Base-by-base conservation (phyloP, 2,888 invertebrate genomes). In the Encarsia formosa region DNA sequence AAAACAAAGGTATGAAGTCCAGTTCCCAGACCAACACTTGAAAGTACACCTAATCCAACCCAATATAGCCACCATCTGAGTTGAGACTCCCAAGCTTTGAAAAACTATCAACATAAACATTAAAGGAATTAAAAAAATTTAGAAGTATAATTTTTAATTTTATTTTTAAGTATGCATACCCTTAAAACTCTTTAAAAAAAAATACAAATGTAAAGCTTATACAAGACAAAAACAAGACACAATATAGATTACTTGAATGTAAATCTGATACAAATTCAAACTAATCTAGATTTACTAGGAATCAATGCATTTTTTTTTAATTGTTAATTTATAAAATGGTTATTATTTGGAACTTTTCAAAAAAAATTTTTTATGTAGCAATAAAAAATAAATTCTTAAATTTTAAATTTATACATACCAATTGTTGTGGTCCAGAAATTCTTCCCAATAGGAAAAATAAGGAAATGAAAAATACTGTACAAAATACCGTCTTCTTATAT, bases 1-100 rank as follows among this genome's bases (percentile, higher is more conserved):
- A 99, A 80, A 45, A 99, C 82, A 80, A 99, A 99, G 54, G 99
- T 99, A 76, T 99, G 99, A 48, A 99, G 82, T 1, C 99, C 99
- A 0, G 98, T 97, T 34, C 99, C 99, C 46, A 99, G 81, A 0
- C 99, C 99, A 49, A 99, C 95, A 0, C 97, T 97, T 34, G 97
- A 98, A 61, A 98, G 82, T 32, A 99, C 88, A 15, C 99, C 99
- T 41, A 97, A 81, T 11, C 90, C 86, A 57, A 94, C 80, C 96
- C 96, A 97, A 78, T 93, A 94, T 13, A 85, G 77, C 79, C 86
- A 89, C 89, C 90, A 90, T 43, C 84, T 76, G 4, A 79, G 58
- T 34, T 75, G 76, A 13, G 73, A 61, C 58, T 74, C 73, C 70
- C 67, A 73, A 45, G 64, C 57, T 61, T 63, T 65, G 57, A 74